Percentiles rank a stretch among this genome's conserved stretches.
Conservation (phyloP, 2,113 vertebrate genomes). For the Psettodes erumei region DNA sequence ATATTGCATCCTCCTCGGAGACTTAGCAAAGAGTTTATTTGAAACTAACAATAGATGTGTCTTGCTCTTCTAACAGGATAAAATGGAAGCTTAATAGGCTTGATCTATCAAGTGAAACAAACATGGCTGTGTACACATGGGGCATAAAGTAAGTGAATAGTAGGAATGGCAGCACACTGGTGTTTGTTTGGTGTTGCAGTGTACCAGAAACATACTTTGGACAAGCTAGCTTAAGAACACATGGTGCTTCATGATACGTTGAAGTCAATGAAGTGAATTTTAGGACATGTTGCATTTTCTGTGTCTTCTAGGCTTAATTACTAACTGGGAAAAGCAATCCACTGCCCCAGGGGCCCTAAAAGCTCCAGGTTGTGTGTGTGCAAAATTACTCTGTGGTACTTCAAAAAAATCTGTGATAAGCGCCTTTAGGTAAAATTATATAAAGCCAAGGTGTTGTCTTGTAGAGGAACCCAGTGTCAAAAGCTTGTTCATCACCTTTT, state of each 20-base stretch:
- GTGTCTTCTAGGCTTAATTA: slow-evolving; percentile 16
- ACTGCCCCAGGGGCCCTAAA: neutral
- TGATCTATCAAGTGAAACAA: slow-evolving; percentile 40
- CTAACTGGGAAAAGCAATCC: neutral
- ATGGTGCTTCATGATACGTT: neutral
- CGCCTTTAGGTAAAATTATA: neutral
- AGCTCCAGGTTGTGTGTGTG: slow-evolving; percentile 1
- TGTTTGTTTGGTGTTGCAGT: neutral
- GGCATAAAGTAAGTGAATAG: neutral
- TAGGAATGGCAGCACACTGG: neutral
- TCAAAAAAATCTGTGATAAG: slow-evolving; percentile 2
- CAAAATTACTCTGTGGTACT: slow-evolving; percentile 5
- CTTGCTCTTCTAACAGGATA: slow-evolving; percentile 17
- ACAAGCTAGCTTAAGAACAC: neutral
- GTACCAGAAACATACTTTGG: neutral
- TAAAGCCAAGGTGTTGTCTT: neutral
- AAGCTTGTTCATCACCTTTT: neutral
- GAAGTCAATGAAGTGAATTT: neutral
- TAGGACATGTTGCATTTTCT: neutral
- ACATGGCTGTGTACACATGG: slow-evolving; percentile 10
- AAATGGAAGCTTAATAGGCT: slow-evolving; percentile 17
- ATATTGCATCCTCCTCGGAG: slow-evolving; percentile 22
- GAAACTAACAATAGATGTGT: slow-evolving; percentile 6
- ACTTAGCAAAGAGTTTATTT: slow-evolving; percentile 40
- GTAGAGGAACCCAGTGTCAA: neutral